Evolutionary conservation across 2,113 vertebrate species (phyloP), one percentile per base, ranked within the genome.

Genomic region (Scartelaos histophorus): DNA sequence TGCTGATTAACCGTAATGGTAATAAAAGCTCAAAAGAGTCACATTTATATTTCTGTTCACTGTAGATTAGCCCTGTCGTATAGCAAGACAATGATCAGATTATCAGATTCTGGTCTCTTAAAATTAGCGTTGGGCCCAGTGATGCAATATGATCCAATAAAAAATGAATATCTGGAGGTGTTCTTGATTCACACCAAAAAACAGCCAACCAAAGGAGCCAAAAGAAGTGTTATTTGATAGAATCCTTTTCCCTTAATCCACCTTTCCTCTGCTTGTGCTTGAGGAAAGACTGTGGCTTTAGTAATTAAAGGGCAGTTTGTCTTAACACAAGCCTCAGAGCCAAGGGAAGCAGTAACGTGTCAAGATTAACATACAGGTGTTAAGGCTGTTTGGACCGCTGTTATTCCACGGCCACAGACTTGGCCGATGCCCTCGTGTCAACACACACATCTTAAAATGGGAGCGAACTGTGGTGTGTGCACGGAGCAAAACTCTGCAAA

Each of bases 291-390:
- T 74, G 75, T 79, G 47, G 54, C 69, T 79, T 25, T 60, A 17
- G 73, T 80, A 83, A 86, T 90, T 86, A 89, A 84, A 74, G 68
- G 49, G 19, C 4, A 78, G 85, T 87, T 89, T 90, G 80, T 88
- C 82, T 84, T 90, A 70, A 88, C 82, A 84, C 83, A 66, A 49
- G 21, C 54, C 71, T 82, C 79, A 64, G 67, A 85, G 84, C 88
- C 89, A 90, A 87, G 46, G 73, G 72, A 90, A 90, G 90, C 85
- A 86, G 35, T 74, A 35, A 67, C 3, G 86, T 86, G 90, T 90
- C 75, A 87, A 83, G 81, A 79, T 84, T 77, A 89, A 81, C 89
- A 81, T 61, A 19, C 84, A 87, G 85, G 89, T 87, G 88, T 79
- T 76, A 76, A 69, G 85, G 29, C 74, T 69, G 78, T 70, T 79